These are phyloP conservation scores for Antidorcas marsupialis DNA, from an alignment of 2,113 vertebrate genomes.

Conservation along the genomic window DNA sequence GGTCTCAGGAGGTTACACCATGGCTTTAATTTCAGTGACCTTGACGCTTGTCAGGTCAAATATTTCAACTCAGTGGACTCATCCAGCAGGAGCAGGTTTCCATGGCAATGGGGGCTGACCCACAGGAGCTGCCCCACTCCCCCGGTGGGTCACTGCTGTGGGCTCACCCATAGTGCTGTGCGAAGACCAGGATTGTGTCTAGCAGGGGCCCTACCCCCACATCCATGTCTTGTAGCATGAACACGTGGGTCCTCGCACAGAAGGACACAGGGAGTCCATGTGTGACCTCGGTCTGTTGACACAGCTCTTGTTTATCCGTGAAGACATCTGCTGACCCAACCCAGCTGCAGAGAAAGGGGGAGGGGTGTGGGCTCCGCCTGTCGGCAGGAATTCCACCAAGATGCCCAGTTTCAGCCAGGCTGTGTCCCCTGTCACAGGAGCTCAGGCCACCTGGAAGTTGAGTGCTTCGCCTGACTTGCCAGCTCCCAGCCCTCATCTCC, in stretches of 20 bases:
- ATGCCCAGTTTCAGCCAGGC: neutral
- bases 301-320: neutral
- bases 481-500: neutral
- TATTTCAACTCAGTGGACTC: neutral
- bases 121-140: no score
- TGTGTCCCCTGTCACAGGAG: fast-evolving
- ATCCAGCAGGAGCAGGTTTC: neutral
- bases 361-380: neutral
- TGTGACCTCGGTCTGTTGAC: neutral
- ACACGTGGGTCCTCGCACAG: fast-evolving
- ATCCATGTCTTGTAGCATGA: fast-evolving
- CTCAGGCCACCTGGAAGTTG: neutral
- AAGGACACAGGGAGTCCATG: neutral
- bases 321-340: neutral
- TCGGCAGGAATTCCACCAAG: neutral
- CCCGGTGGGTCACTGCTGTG: fast-evolving
- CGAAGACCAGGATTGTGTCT: neutral
- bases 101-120: neutral
- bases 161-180: fast-evolving
- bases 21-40: neutral
- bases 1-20: neutral
- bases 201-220: fast-evolving
- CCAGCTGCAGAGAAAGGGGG: neutral
- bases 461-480: neutral
- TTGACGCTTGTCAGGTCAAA: neutral